Conservation (phyloP, 2,113 vertebrate genomes). For the Phoenicopterus ruber region DNA sequence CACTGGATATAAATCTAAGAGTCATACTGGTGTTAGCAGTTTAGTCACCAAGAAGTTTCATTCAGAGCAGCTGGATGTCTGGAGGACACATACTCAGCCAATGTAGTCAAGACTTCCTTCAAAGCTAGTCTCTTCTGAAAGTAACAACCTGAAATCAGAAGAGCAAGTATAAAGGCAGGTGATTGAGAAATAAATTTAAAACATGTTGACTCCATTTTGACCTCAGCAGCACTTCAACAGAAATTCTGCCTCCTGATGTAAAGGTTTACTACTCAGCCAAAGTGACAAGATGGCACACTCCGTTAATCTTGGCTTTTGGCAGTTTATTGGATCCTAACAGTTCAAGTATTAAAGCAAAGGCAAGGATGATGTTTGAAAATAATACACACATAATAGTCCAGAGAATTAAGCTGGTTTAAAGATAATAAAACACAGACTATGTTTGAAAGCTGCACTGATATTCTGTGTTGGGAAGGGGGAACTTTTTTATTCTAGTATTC, state of each 20-base stretch:
- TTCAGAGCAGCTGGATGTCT: background rate
- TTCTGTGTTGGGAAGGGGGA: background rate
- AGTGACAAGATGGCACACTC: background rate
- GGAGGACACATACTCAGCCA: background rate
- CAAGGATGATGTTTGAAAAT: background rate
- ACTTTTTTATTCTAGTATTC: background rate
- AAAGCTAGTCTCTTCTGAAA: background rate
- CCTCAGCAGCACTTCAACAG: background rate
- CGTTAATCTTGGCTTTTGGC: background rate
- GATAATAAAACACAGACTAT: background rate
- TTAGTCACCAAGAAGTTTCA: background rate
- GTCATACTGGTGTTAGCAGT: background rate
- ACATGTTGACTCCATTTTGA: background rate
- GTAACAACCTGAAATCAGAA: background rate
- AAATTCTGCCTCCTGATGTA: background rate
- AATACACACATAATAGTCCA: background rate
- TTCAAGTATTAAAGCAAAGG: background rate
- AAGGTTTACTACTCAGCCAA: background rate
- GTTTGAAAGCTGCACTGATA: background rate
- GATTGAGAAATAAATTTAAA: background rate
- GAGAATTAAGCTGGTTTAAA: background rate
- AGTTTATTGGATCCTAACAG: background rate
- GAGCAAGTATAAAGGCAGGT: background rate
- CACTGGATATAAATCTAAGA: background rate
- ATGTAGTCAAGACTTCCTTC: background rate